Conservation (phyloP, 2,888 invertebrate genomes). For the Lydus trimaculatus region DNA sequence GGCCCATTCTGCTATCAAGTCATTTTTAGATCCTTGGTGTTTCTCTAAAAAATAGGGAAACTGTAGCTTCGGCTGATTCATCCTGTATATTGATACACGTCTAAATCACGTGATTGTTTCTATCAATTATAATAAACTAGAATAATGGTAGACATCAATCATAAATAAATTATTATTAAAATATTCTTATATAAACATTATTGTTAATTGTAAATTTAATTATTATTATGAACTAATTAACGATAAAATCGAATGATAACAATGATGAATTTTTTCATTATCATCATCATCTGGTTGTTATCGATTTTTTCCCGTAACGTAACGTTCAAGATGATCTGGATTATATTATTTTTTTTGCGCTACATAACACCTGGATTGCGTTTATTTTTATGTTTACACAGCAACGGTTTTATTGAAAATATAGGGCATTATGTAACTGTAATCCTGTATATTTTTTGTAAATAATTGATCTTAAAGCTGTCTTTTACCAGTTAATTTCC, state of each 20-base stretch:
- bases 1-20: too few species aligned
- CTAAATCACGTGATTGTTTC: neutral
- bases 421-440: neutral
- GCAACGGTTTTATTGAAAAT: neutral
- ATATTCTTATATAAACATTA: too few species aligned
- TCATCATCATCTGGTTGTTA: constrained; percentile 12
- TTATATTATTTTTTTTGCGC: neutral
- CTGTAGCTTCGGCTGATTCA: too few species aligned
- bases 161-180: too few species aligned
- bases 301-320: constrained; percentile 17
- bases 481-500: too few species aligned
- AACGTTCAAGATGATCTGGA: neutral
- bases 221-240: neutral
- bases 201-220: neutral
- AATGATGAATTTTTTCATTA: neutral
- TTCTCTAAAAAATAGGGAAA: too few species aligned
- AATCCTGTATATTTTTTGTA: neutral
- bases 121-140: neutral
- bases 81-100: neutral
- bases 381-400: constrained; percentile 9
- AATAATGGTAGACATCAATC: too few species aligned
- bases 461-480: too few species aligned
- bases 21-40: too few species aligned
- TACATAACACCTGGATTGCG: constrained; percentile 17
- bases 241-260: neutral